A percentile compares a stretch with the other conserved stretches of the same genome.
Conservation (phyloP, 2,888 invertebrate species). For the Tachina grossa region DNA sequence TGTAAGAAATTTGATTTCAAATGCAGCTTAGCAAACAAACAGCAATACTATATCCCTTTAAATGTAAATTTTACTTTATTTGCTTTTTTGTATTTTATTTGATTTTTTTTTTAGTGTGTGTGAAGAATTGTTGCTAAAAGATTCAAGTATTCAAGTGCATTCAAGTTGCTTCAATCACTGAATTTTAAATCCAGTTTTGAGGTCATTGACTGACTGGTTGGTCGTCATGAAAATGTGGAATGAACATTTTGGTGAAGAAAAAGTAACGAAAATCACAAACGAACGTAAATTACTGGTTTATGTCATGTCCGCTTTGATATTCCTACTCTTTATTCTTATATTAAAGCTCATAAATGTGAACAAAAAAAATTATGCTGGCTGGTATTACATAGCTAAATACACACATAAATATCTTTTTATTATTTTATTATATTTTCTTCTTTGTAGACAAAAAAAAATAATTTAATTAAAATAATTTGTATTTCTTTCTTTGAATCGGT, state of each 20-base stretch:
- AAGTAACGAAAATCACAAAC: constrained; percentile 8
- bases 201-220: constrained; percentile 47
- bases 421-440: neutral
- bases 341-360: neutral
- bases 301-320: neutral
- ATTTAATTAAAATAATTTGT: neutral
- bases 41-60: neutral
- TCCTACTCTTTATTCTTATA: constrained; percentile 16
- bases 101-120: neutral
- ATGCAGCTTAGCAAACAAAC: constrained; percentile 13
- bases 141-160: constrained; percentile 8
- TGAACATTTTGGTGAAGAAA: constrained; percentile 11
- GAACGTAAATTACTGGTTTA: constrained; percentile 18
- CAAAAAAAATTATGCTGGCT: constrained; percentile 15
- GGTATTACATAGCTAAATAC: neutral
- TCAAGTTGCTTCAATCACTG: neutral
- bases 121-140: neutral
- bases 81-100: constrained; percentile 4
- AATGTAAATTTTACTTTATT: constrained; percentile 6
- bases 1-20: constrained; percentile 33
- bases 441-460: neutral
- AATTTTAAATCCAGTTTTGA: constrained; percentile 39
- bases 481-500: neutral
- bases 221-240: neutral
- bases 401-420: too few species aligned